Percentiles rank a stretch among this genome's conserved stretches.
These are phyloP conservation scores for Amblyopsis rosae DNA, from an alignment of 2,113 vertebrate species.

Conservation along the genomic window DNA sequence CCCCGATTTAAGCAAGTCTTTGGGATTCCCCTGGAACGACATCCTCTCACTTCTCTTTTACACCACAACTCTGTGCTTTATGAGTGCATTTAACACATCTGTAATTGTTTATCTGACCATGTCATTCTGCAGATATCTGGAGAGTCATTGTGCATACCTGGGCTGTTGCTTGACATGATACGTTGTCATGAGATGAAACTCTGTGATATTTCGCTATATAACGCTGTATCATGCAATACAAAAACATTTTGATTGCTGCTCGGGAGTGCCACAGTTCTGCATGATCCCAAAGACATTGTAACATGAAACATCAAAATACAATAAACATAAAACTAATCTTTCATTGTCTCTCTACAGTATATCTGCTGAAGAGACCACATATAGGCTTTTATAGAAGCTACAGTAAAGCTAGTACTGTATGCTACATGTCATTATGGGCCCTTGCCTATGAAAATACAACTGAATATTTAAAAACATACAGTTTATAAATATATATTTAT, in stretches of 20 bases:
- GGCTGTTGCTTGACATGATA: not conserved
- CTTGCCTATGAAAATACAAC: too few species aligned
- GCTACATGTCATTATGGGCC: too few species aligned
- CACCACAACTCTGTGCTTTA: slow-evolving; percentile 39
- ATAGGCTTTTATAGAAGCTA: too few species aligned
- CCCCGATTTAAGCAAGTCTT: slow-evolving; percentile 50
- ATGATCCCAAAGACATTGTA: too few species aligned
- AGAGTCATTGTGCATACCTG: not conserved
- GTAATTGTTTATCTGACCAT: not conserved
- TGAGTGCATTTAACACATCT: not conserved
- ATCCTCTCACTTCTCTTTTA: slow-evolving; percentile 62
- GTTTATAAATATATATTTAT: not conserved
- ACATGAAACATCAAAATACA: too few species aligned
- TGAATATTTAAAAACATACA: not conserved
- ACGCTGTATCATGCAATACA: not conserved
- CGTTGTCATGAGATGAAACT: not conserved
- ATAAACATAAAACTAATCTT: too few species aligned
- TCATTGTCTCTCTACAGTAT: too few species aligned
- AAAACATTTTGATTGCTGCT: too few species aligned
- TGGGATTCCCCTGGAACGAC: slow-evolving; percentile 63
- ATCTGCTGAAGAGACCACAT: too few species aligned
- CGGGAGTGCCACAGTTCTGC: too few species aligned
- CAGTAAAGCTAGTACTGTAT: too few species aligned
- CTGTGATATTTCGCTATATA: not conserved
- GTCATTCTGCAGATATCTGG: too few species aligned